Evolutionary conservation across 2,113 vertebrate genomes (phyloP), one percentile per base, ranked within the genome.

Genomic region (Mesitornis unicolor): DNA sequence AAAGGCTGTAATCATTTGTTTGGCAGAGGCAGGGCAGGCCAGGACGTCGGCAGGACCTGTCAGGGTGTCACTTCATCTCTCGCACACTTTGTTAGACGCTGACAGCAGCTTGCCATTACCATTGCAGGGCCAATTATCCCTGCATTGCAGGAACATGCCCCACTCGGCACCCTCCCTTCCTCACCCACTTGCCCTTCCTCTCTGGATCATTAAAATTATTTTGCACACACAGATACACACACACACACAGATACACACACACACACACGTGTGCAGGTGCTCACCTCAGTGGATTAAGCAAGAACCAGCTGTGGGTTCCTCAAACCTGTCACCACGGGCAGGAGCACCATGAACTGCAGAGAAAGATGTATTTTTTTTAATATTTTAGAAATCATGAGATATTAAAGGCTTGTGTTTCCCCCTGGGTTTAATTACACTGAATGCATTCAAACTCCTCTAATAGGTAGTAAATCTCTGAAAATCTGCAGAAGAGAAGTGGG

Each of bases 71-170:
- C 91, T 84, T 87, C 87, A 67, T 74, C 89, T 83, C 67, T 81
- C 16, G 2, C 79, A 75, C 11, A 12, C 83, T 95, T 82, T 80
- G 91, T 69, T 74, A 89, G 89, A 88, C 68, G 53, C 81, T 95
- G 95, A 79, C 84, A 82, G 95, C 91, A 53, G 48, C 60, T 73
- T 82, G 74, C 60, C 10, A 4, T 68, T 59, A 36, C 83, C 10
- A 33, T 4, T 63, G 93, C 96, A 78, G 60, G 51, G 31, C 93
- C 96, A 97, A 97, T 98, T 98, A 97, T 95, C 76, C 95, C 80
- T 93, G 71, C 17, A 64, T 73, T 60, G 82, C 83, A 73, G 90
- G 76, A 89, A 89, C 87, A 19, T 81, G 78, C 43, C 11, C 89
- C 29, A 2, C 11, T 28, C 70, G 89, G 65, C 80, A 53, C 20